Evolutionary conservation across 2,113 vertebrate genomes (phyloP).

Genomic region (Urocitellus parryii): DNA sequence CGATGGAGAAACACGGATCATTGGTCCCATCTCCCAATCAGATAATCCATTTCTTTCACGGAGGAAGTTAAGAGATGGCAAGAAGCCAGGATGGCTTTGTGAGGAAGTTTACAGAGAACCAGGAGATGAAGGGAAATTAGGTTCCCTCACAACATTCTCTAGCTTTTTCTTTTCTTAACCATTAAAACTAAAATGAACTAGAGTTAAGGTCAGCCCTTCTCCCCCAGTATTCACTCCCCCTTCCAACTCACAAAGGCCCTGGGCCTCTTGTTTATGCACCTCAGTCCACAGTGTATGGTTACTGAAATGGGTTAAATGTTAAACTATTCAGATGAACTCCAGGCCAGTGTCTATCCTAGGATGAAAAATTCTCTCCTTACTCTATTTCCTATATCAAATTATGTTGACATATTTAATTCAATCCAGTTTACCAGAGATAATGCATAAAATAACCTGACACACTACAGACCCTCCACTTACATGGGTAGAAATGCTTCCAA

Average conservation of each 20-base stretch:
- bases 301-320: neutral
- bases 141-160: neutral
- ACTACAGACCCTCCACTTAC: neutral
- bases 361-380: neutral
- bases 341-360: neutral
- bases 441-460: neutral
- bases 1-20: accelerated
- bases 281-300: neutral
- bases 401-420: neutral
- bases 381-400: neutral
- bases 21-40: neutral
- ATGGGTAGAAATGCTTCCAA: neutral
- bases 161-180: neutral
- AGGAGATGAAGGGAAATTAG: neutral
- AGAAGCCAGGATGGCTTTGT: neutral
- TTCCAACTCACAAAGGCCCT: neutral
- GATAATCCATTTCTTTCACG: neutral
- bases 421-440: neutral
- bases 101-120: neutral
- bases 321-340: neutral
- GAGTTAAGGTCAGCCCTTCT: accelerated
- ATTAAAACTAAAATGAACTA: neutral
- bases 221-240: accelerated
- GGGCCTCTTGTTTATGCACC: neutral
- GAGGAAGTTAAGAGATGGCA: neutral